phyloP scores from a whole-genome alignment of 2,888 invertebrate species.

The Standfussiana lucernea region DNA sequence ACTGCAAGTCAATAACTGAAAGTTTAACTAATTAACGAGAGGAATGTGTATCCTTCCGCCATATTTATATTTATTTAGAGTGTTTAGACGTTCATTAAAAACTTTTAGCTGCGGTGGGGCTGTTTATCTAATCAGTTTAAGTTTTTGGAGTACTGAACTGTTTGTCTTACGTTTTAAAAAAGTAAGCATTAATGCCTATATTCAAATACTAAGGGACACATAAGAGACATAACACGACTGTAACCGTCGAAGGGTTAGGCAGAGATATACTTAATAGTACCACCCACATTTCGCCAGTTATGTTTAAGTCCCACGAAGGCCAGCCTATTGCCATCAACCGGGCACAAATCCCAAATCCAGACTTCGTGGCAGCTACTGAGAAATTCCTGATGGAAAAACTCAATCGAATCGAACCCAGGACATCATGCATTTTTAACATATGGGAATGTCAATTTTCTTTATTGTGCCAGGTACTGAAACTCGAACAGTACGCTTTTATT shows the following conservation, averaged over 20 bases:
- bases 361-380: background rate
- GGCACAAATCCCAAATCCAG: background rate
- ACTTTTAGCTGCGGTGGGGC: conserved; percentile 49
- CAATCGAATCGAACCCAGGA: background rate
- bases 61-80: conserved; percentile 74
- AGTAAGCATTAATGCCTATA: background rate
- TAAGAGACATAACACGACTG: background rate
- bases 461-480: background rate
- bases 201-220: background rate
- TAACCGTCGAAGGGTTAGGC: background rate
- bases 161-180: background rate
- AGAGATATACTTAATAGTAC: background rate
- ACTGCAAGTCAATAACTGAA: conserved; percentile 78
- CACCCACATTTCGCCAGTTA: background rate
- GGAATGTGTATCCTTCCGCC: conserved; percentile 62
- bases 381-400: background rate
- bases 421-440: too few relatives aligned
- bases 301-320: background rate
- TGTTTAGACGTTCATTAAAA: conserved; percentile 78
- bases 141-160: conserved; percentile 11
- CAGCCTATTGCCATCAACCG: background rate
- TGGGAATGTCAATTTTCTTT: background rate
- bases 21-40: conserved; percentile 78
- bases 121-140: conserved; percentile 45
- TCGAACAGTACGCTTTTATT: background rate